Base-by-base conservation (phyloP, 2,888 invertebrate genomes). In the Thecocarcelia acutangulata region DNA sequence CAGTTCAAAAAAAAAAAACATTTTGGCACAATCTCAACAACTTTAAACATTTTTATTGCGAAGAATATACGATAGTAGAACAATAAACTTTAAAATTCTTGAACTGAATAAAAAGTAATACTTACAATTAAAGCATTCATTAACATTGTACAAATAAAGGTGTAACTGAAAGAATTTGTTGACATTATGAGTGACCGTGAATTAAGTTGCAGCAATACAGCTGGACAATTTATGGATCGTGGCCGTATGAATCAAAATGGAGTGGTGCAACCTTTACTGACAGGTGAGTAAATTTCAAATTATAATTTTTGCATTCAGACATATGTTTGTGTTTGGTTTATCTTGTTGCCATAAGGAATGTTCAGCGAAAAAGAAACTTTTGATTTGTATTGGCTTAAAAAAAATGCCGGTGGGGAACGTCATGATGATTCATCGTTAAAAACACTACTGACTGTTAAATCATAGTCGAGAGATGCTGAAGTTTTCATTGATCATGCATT, bases 191-290 rank as follows among this genome's bases (percentile, higher is more conserved):
- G 88, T 85, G 90, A 90, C 85, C 87, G 88, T 84, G 88, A 90
- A 85, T 84, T 87, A 61, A 84, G 86, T 83, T 88, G 87, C 66
- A 82, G 74, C 81, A 88, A 87, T 84, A 83, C 87, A 52, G 87
- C 86, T 72, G 87, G 85, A 28, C 88, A 89, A 83, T 89, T 88
- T 86, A 88, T 88, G 87, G 89, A 89, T 85, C 89, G 90, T 70
- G 90, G 88, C 52, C 86, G 89, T 21, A 88, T 88, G 85, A 91
- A 91, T 85, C 90, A 90, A 83, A 91, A 91, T 87, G 91, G 90
- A 86, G 95, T 97, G 87, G 96, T 97, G 85, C 97, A 97, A 92
- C 97, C 97, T 68, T 92, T 97, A 81, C 93, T 97, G 83, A 97
- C 97, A 91, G 97, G 97, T 97, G 91, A 92, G 87, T 88, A 52